Evolutionary conservation across 2,797 vertebrate species (phyloP).

Genomic region (Schizopygopsis pylzovi): DNA sequence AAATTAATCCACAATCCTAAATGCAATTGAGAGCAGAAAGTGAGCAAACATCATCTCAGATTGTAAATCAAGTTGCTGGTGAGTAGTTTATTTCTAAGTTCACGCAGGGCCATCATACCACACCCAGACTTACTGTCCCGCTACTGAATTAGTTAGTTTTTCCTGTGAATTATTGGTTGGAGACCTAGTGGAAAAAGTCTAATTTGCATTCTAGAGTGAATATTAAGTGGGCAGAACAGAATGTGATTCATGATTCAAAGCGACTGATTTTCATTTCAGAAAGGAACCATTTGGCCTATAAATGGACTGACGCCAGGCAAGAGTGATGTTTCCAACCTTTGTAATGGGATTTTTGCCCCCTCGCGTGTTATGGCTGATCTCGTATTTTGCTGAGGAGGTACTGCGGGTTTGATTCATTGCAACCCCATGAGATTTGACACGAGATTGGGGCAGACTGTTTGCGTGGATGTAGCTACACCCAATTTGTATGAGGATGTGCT

Average conservation of each 20-base stretch:
- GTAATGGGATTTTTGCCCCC: conserved; percentile 69
- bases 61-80: background rate
- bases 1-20: too few species aligned
- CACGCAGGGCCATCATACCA: background rate
- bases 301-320: conserved; percentile 66
- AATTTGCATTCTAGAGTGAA: conserved; percentile 19
- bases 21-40: background rate
- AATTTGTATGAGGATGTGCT: conserved; percentile 43
- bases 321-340: conserved; percentile 62
- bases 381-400: conserved; percentile 59
- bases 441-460: conserved; percentile 54
- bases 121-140: background rate
- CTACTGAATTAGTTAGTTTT: conserved; percentile 29
- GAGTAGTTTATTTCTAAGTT: conserved; percentile 29
- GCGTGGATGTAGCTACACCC: conserved; percentile 33
- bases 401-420: conserved; percentile 75
- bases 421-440: conserved; percentile 72
- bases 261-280: conserved; percentile 33
- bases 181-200: conserved; percentile 13
- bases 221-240: conserved; percentile 28
- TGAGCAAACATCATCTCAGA: background rate
- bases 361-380: conserved; percentile 60
- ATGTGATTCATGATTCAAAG: conserved; percentile 35
- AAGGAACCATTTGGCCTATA: conserved; percentile 42
- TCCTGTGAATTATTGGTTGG: conserved; percentile 17